Evolutionary conservation across 2,113 vertebrate genomes (phyloP), one percentile per base, ranked within the genome.

Genomic region (Gopherus evgoodei): DNA sequence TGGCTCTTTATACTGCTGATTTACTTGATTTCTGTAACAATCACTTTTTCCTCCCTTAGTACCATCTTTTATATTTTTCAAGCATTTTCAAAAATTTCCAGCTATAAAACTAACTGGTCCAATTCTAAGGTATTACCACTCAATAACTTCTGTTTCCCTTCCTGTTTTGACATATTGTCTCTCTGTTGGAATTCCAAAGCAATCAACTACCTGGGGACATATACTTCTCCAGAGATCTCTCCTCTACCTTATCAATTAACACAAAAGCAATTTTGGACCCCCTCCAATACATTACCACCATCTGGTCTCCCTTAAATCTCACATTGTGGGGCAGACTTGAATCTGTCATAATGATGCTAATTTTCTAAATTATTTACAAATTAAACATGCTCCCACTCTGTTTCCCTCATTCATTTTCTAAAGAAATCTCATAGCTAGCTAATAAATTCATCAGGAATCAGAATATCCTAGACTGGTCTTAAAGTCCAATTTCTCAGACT

Each of bases 361-460:
- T 98, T 98, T 95, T 95, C 91, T 94, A 95, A 98, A 98, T 98
- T 98, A 98, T 97, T 98, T 98, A 97, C 94, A 95, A 98, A 98
- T 98, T 97, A 97, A 89, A 81, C 93, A 80, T 94, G 87, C 96
- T 96, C 81, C 91, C 95, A 88, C 72, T 83, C 90, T 84, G n/a
- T 75, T 56, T 53, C 78, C 14, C 93, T 96, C 90, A 93, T 95
- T 97, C 81, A 90, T 76, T 86, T 96, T 62, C 22, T 95, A 88
- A 87, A 91, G 76, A 96, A 91, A 86, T 86, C 90, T 96, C 42
- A 47, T 85, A 85, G 84, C 81, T 69, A 85, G 38, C 75, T 90
- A 85, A 88, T 42, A n/a, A 57, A 94, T 88, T 47, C 11, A 38
- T 47, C 62, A 7, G 76, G 31, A 88, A 82, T 84, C 31, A 53